Percentiles rank a stretch among this genome's conserved stretches.
These are phyloP conservation scores for Pantherophis vulpinus DNA, from an alignment of 2,797 vertebrate species.

Conservation along the genomic window DNA sequence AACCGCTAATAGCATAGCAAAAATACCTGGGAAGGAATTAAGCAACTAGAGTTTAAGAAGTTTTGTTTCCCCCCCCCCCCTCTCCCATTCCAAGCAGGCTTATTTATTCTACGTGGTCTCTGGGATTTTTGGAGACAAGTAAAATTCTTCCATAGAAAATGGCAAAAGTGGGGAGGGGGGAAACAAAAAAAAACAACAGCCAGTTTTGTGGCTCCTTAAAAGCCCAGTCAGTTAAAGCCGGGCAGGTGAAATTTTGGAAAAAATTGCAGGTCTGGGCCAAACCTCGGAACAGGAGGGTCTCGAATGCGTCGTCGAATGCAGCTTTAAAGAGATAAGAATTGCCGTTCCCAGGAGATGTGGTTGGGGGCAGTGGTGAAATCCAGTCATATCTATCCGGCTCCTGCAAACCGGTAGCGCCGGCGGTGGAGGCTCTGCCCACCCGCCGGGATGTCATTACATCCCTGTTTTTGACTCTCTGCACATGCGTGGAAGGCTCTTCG, in stretches of 20 bases:
- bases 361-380: too few relatives aligned
- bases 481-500: too few relatives aligned
- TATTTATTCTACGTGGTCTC: background rate
- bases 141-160: background rate
- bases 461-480: too few relatives aligned
- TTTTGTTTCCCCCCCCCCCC: background rate
- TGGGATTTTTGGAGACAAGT: background rate
- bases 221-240: too few relatives aligned
- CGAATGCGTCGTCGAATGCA: background rate
- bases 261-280: background rate
- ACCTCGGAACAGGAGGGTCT: background rate
- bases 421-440: too few relatives aligned
- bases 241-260: background rate
- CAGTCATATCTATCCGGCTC: fast-evolving
- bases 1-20: background rate
- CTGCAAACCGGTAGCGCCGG: fast-evolving
- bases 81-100: background rate
- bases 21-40: background rate
- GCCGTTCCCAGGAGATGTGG: too few relatives aligned
- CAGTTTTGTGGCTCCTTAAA: background rate
- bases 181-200: background rate
- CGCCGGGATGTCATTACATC: too few relatives aligned
- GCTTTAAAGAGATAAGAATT: background rate
- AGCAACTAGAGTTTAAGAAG: background rate
- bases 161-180: background rate